These are phyloP conservation scores for Sus cebifrons DNA, from an alignment of 2,797 vertebrate species.

Conservation along the genomic window DNA sequence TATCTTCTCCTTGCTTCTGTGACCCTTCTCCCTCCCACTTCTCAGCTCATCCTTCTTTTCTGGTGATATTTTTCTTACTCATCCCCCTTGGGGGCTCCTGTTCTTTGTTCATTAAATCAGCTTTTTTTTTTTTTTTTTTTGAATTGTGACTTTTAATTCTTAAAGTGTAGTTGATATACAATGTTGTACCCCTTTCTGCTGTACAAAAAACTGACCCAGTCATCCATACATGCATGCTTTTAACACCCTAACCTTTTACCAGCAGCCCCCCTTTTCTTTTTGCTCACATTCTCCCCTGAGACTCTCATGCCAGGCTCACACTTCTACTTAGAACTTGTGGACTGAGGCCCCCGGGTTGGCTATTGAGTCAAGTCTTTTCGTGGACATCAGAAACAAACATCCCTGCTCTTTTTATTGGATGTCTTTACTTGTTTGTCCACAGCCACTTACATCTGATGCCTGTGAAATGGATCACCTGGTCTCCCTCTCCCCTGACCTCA, in stretches of 20 bases:
- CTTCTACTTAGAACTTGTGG: not conserved
- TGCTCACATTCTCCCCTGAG: not conserved
- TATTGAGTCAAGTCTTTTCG: not conserved
- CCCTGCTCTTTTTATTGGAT: not conserved
- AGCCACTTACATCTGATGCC: not conserved
- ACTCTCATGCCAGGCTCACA: not conserved
- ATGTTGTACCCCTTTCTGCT: too few species aligned
- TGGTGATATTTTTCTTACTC: not conserved
- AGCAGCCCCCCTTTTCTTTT: accelerated
- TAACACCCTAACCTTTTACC: not conserved
- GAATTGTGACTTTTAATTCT: too few species aligned
- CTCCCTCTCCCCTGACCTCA: not conserved
- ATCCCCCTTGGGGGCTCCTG: not conserved
- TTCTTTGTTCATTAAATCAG: not conserved
- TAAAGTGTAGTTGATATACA: too few species aligned
- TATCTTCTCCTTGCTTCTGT: not conserved
- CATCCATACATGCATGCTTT: too few species aligned
- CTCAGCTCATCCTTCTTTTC: not conserved
- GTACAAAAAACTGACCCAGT: too few species aligned
- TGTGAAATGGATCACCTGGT: not conserved
- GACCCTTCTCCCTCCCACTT: not conserved
- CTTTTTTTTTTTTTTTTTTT: not conserved
- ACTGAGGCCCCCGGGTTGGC: not conserved
- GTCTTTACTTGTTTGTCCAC: not conserved
- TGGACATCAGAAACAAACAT: not conserved